phyloP scores from a whole-genome alignment of 2,888 invertebrate genomes.

The Idaea aversata region DNA sequence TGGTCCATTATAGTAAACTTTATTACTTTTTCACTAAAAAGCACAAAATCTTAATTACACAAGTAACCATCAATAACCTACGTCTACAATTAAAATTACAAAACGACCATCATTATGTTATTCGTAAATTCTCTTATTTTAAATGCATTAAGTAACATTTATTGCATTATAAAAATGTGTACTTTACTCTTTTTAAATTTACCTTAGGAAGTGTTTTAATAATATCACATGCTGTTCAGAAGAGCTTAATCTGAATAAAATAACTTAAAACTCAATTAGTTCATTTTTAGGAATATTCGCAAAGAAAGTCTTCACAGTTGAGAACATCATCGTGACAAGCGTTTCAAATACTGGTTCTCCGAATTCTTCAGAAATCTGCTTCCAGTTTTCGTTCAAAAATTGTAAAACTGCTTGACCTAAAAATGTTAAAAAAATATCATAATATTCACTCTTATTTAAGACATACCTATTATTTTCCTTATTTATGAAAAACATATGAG shows the following conservation, averaged over 20 bases:
- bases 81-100: too few relatives aligned
- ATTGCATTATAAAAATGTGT: too few relatives aligned
- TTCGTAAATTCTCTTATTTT: too few relatives aligned
- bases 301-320: constrained; percentile 49
- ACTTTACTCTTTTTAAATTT: too few relatives aligned
- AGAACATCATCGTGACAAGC: constrained; percentile 32
- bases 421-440: constrained; percentile 16
- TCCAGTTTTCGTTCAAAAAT: constrained; percentile 62
- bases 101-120: too few relatives aligned
- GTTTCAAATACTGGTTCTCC: constrained; percentile 53
- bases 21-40: too few relatives aligned
- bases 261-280: constrained; percentile 29
- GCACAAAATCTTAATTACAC: too few relatives aligned
- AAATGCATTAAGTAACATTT: too few relatives aligned
- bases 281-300: constrained; percentile 53
- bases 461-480: neutral
- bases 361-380: constrained; percentile 54
- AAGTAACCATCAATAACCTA: too few relatives aligned
- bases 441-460: neutral
- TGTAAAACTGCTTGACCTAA: constrained; percentile 56
- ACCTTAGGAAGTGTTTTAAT: neutral
- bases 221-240: neutral
- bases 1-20: too few relatives aligned
- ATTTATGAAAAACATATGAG: too few relatives aligned
- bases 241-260: constrained; percentile 5